Conservation (phyloP, 2,888 invertebrate species). For the Pseudoips prasinana region DNA sequence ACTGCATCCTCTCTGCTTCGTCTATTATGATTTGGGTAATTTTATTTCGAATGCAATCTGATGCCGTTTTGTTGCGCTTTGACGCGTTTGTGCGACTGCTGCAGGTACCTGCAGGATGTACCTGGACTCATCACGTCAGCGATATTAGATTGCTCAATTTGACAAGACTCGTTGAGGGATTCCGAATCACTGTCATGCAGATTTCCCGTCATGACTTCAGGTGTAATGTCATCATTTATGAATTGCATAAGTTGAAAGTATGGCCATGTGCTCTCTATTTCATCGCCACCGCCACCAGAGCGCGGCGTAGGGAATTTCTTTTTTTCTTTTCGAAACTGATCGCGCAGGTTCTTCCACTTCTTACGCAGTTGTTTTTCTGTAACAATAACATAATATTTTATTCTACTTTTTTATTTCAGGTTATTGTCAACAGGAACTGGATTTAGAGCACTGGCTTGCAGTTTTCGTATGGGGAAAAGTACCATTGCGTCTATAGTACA, state of each 20-base stretch:
- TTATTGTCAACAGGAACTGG: constrained; percentile 25
- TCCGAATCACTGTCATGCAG: constrained; percentile 23
- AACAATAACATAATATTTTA: constrained; percentile 14
- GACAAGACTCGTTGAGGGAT: constrained; percentile 21
- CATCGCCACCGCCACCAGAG: constrained; percentile 19
- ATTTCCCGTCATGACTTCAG: constrained; percentile 23
- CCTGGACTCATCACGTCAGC: constrained; percentile 18
- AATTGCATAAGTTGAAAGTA: constrained; percentile 11
- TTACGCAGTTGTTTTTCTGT: constrained; percentile 27
- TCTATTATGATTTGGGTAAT: constrained; percentile 25
- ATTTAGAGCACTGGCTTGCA: no score
- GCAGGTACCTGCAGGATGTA: constrained; percentile 11
- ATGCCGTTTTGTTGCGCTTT: constrained; percentile 23
- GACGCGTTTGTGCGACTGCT: no score
- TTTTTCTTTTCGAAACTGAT: constrained; percentile 22
- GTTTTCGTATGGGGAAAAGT: no score
- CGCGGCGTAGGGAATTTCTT: constrained; percentile 17
- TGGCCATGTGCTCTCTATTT: constrained; percentile 14
- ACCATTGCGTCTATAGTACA: no score
- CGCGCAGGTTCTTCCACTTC: constrained; percentile 26
- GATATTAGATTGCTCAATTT: constrained; percentile 14
- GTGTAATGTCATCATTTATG: constrained; percentile 19
- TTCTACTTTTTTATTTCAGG: constrained; percentile 16
- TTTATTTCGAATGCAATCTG: constrained; percentile 25
- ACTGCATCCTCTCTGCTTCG: constrained; percentile 26